These are phyloP conservation scores for Pseudomyrmex concolor DNA, from an alignment of 1,140 invertebrate species.

Conservation along the genomic window DNA sequence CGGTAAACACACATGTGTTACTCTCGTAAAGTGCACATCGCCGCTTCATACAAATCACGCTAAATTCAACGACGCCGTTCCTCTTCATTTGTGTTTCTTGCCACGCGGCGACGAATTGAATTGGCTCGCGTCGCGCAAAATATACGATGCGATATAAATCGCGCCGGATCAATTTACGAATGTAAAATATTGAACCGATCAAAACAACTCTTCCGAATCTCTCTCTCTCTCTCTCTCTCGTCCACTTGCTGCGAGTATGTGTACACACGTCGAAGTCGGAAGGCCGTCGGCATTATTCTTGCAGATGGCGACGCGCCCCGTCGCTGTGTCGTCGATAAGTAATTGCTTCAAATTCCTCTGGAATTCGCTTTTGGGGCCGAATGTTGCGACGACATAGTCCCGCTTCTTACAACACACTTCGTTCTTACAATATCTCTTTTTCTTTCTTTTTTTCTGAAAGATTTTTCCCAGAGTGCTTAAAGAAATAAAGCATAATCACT, in stretches of 20 bases:
- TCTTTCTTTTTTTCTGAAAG: neutral
- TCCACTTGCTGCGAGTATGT: neutral
- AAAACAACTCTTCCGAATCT: constrained; percentile 13
- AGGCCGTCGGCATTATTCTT: constrained; percentile 28
- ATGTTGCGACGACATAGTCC: neutral
- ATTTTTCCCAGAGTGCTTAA: too few relatives aligned
- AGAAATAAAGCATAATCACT: too few relatives aligned
- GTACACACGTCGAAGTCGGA: constrained; percentile 10
- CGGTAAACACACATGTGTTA: neutral
- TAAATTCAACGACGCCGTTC: neutral
- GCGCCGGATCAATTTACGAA: constrained; percentile 39
- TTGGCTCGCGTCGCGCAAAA: constrained; percentile 4
- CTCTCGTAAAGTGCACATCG: neutral
- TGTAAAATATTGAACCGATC: constrained; percentile 30
- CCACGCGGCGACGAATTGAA: neutral
- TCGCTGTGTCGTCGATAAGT: constrained; percentile 58
- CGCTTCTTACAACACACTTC: neutral
- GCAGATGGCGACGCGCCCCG: constrained; percentile 6
- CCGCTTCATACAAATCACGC: neutral
- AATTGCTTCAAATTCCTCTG: constrained; percentile 60
- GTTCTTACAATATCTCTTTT: constrained; percentile 11
- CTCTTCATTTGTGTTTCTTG: neutral
- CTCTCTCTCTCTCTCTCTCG: neutral
- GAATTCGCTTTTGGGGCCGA: constrained; percentile 46
- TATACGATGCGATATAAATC: constrained; percentile 4